Evolutionary conservation across 2,113 vertebrate genomes (phyloP), one percentile per base, ranked within the genome.

Genomic region (Halichoeres trimaculatus): DNA sequence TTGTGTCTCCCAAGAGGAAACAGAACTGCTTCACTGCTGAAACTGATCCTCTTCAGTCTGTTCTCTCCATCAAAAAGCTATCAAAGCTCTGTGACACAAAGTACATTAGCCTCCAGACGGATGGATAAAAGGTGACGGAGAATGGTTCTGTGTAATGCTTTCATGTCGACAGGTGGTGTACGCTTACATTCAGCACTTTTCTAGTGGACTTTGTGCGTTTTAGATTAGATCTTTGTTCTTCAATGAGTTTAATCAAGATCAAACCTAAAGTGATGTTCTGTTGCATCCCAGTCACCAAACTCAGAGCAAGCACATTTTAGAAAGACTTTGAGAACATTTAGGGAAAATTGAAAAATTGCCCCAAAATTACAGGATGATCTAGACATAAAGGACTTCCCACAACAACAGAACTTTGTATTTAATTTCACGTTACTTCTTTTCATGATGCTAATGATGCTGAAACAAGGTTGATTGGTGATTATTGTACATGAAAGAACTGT

Each of bases 61-160:
- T 70, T 63, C 60, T 45, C 64, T 77, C 74, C 80, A 69, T 83
- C 76, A 70, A 57, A 77, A 75, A 51, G 48, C 60, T 20, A 70
- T 81, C 62, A 74, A 53, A 69, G 76, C 55, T 63, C 55, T 10
- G 8, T 36, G 64, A 71, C 81, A 79, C 62, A 66, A 45, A 66
- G 38, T 59, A 4, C 64, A 74, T 81, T 76, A 74, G 47, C 52
- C 70, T 22, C 30, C 16, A 41, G 19, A 55, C 53, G 68, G 74
- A 80, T 41, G 58, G 66, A 68, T 48, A 59, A 57, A 73, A 50
- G 52, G 45, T 63, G 78, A 63, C 52, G 60, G 55, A 48, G 54
- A 70, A 77, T 74, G 64, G 60, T 53, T 41, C 35, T 24, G 83
- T 74, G 51, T 70, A 56, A 76, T 47, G 60, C 22, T 51, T 35